These are phyloP conservation scores for Dendrolimus houi DNA, from an alignment of 2,888 invertebrate genomes.

Conservation along the genomic window DNA sequence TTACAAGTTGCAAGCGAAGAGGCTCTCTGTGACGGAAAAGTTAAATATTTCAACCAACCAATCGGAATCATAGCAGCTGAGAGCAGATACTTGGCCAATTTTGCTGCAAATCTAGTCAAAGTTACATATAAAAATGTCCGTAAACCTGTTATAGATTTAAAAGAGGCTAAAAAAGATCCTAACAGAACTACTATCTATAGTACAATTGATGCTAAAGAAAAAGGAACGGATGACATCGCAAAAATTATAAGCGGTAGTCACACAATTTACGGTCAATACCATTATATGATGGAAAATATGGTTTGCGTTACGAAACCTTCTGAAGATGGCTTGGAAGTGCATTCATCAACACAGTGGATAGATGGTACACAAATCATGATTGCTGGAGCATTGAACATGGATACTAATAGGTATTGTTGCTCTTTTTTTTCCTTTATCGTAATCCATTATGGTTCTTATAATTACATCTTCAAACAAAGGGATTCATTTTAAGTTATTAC, in stretches of 20 bases:
- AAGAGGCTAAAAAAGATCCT: constrained; percentile 25
- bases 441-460: no score
- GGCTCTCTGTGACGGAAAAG: constrained; percentile 53
- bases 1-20: constrained; percentile 31
- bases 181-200: constrained; percentile 21
- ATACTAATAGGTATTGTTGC: constrained; percentile 69
- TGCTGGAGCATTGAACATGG: constrained; percentile 68
- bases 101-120: constrained; percentile 73
- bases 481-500: no score
- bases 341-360: constrained; percentile 77
- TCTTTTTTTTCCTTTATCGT: no score
- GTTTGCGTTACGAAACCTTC: constrained; percentile 78
- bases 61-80: constrained; percentile 75
- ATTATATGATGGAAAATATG: constrained; percentile 84
- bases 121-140: constrained; percentile 64
- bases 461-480: no score
- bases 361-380: constrained; percentile 73
- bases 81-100: constrained; percentile 64
- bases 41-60: constrained; percentile 45
- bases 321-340: constrained; percentile 82
- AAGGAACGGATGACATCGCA: constrained; percentile 41
- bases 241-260: constrained; percentile 68
- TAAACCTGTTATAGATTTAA: constrained; percentile 36
- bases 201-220: constrained; percentile 28
- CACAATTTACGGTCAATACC: constrained; percentile 79